Percentiles rank a stretch among this genome's conserved stretches.
These are phyloP conservation scores for Peromyscus californicus DNA, from an alignment of 2,113 vertebrate genomes.

Conservation along the genomic window DNA sequence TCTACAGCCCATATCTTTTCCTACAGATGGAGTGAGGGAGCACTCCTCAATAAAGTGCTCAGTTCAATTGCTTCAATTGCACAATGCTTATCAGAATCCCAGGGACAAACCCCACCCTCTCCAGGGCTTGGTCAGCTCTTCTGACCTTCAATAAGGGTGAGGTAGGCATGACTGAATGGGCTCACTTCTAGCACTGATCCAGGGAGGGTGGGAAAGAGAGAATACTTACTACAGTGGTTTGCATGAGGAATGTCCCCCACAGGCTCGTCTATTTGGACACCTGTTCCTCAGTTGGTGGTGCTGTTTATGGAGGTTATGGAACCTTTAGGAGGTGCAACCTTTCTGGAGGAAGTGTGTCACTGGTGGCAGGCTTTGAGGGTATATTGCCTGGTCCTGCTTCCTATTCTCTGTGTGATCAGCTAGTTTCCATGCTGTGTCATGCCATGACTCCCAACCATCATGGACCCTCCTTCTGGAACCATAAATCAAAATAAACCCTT, in stretches of 20 bases:
- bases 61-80: too few species aligned
- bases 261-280: too few species aligned
- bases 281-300: background rate
- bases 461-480: background rate
- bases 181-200: background rate
- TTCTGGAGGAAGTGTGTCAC: background rate
- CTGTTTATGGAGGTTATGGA: background rate
- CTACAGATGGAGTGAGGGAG: background rate
- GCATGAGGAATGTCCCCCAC: background rate
- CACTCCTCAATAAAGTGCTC: too few species aligned
- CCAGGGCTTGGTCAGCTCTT: background rate
- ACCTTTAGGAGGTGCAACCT: background rate
- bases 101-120: background rate
- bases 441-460: too few species aligned
- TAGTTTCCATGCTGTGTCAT: background rate
- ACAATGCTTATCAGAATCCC: background rate
- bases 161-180: background rate
- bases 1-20: background rate
- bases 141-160: background rate
- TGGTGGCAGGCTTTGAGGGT: background rate
- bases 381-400: background rate
- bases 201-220: background rate
- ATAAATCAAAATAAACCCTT: background rate
- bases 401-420: background rate
- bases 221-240: too few species aligned